A percentile compares a stretch with the other conserved stretches of the same genome.
Conservation (phyloP, 2,797 vertebrate species). For the Lepilemur ruficaudatus region DNA sequence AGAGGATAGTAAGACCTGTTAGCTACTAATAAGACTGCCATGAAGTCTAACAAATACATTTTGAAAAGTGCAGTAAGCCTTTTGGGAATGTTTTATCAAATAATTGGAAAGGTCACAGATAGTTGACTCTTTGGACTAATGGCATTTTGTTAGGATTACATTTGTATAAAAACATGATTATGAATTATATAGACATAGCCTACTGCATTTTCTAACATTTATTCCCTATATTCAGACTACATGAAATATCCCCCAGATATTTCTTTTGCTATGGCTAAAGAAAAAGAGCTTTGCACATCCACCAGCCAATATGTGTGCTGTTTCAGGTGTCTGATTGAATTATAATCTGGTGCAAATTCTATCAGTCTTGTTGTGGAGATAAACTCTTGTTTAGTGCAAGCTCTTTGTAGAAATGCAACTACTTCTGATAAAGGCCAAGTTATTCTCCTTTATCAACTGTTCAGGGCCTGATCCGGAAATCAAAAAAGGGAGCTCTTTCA, state of each 20-base stretch:
- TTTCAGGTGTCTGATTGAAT: slow-evolving; percentile 83
- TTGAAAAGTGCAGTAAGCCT: not conserved
- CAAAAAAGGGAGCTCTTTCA: slow-evolving; percentile 83
- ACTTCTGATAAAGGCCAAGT: slow-evolving; percentile 86
- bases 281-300: slow-evolving; percentile 37
- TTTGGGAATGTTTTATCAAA: slow-evolving; percentile 44
- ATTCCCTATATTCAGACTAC: not conserved
- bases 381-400: slow-evolving; percentile 83
- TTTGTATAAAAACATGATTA: slow-evolving; percentile 44
- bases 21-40: not conserved
- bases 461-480: slow-evolving; percentile 82
- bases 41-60: not conserved
- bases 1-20: not conserved
- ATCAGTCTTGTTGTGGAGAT: slow-evolving; percentile 81
- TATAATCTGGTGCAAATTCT: slow-evolving; percentile 74
- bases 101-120: slow-evolving; percentile 54
- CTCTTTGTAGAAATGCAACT: slow-evolving; percentile 82
- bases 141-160: slow-evolving; percentile 41
- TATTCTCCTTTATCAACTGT: slow-evolving; percentile 86
- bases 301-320: slow-evolving; percentile 41
- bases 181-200: not conserved
- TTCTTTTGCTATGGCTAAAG: not conserved
- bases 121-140: slow-evolving; percentile 24
- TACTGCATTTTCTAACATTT: not conserved
- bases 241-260: not conserved